Evolutionary conservation across 1,140 invertebrate genomes (phyloP), one percentile per base, ranked within the genome.

Genomic region (Tyrophagus putrescentiae): DNA sequence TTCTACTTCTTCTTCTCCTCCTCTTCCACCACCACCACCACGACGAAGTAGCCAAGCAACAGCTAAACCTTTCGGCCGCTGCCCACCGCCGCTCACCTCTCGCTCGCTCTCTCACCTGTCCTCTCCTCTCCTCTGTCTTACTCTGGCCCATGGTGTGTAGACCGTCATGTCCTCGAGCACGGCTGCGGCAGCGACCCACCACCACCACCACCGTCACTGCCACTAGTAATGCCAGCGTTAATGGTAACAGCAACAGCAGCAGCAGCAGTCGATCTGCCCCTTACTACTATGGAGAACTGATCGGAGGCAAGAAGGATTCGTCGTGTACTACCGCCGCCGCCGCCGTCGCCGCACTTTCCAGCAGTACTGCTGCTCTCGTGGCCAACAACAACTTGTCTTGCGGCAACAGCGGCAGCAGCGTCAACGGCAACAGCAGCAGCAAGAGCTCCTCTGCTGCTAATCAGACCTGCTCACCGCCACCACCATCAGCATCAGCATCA

Each of bases 251-350:
- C 13, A 28, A 3, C 9, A 44, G 23, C 23, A 59, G 39, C 25
- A 59, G 50, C 21, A n/a, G n/a, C n/a, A n/a, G n/a, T n/a, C n/a
- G n/a, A n/a, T n/a, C n/a, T n/a, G 57, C 57, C 3, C 57, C 57
- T 16, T 59, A 59, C 29, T 59, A 59, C 36, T 59, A 59, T 29
- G 57, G 57, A 5, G 57, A 59, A 59, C 39, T 59, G n/a, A 45
- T 59, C 39, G n/a, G n/a, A n/a, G n/a, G n/a, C n/a, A 59, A 59
- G n/a, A 59, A 59, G 27, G 57, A 59, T 21, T 21, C 18, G 9
- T 34, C 16, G 11, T 34, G 18, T 16, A 32, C 9, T 16, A 32
- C 3, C 11, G 39, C 23, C 16, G 39, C 28, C 4, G 39, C 25
- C 25, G 18, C 3, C 25, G 3, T 42, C 18, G 41, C 25, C 41